These are phyloP conservation scores for Lasioglossum calceatum DNA, from an alignment of 2,888 invertebrate genomes.

Conservation along the genomic window DNA sequence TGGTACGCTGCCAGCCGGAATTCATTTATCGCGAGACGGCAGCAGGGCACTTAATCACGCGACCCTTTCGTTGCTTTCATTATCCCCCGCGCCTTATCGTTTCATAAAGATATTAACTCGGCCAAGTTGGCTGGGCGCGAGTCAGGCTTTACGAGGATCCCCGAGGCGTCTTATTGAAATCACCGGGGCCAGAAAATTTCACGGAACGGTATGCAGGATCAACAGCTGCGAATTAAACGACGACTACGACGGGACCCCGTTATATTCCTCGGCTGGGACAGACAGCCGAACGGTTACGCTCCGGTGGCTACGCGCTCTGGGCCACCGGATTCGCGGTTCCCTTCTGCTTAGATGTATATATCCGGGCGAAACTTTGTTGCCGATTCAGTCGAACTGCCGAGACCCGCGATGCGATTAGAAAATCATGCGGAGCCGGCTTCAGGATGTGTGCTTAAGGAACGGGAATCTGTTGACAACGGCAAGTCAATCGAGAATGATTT, in stretches of 20 bases:
- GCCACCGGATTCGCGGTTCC: not conserved
- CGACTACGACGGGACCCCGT: not conserved
- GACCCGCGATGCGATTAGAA: not conserved
- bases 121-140: constrained; percentile 46
- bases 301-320: not conserved
- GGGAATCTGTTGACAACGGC: not conserved
- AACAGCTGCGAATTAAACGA: constrained; percentile 52
- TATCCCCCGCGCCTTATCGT: constrained; percentile 68
- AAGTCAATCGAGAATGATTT: not conserved
- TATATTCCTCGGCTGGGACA: not conserved
- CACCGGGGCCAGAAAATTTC: constrained; percentile 62
- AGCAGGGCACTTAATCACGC: constrained; percentile 67
- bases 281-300: not conserved
- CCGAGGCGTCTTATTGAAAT: constrained; percentile 70
- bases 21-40: constrained; percentile 68
- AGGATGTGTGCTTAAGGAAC: not conserved
- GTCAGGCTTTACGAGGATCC: constrained; percentile 64
- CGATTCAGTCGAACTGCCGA: not conserved
- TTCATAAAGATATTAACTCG: constrained; percentile 72
- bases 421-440: not conserved
- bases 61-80: constrained; percentile 71
- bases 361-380: not conserved
- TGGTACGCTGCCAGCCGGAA: constrained; percentile 52
- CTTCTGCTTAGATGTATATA: not conserved
- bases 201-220: constrained; percentile 36